Evolutionary conservation across 2,113 vertebrate genomes (phyloP), one percentile per base, ranked within the genome.

Genomic region (Thymallus thymallus): DNA sequence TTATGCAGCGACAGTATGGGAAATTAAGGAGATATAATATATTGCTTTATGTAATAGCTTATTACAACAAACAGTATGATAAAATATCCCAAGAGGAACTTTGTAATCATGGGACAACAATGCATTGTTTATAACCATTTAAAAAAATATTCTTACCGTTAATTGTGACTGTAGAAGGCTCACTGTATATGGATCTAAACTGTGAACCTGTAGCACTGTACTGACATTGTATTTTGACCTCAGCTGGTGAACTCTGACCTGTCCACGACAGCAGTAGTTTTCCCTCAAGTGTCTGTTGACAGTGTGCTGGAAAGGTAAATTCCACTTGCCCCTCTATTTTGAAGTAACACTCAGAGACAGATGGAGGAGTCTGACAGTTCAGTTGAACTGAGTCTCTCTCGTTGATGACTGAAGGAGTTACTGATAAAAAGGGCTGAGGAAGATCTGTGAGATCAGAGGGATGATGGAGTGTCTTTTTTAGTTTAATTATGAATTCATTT

Each of bases 351-450:
- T 61, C 22, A 23, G 20, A 61, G 22, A 61, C 16, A 61, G 55
- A 58, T 20, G 55, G n/a, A 20, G 18, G 1, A 58, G 55, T 22
- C n/a, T 23, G 7, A 61, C 58, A 61, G 18, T 10, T 58, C 22
- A 61, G n/a, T 6, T 10, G 58, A 61, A 61, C 58, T 18, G 58
- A 61, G 58, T 61, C 58, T 24, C 12, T 61, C 58, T 61, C 58
- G 23, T 18, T 61, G 58, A 61, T 24, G 22, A 23, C 7, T 24
- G n/a, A 6, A 23, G 58, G 58, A 9, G 6, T 61, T n/a, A 61
- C 58, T 10, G n/a, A n/a, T n/a, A n/a, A n/a, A n/a, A n/a, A n/a
- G 58, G 58, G 58, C 22, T 61, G n/a, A 61, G 58, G 58, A 61
- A 3, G 22, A 16, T 12, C 24, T 63, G 24, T 13, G 61, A 63